Evolutionary conservation across 1,140 invertebrate species (phyloP), one percentile per base, ranked within the genome.

Genomic region (Megalonaias nervosa): DNA sequence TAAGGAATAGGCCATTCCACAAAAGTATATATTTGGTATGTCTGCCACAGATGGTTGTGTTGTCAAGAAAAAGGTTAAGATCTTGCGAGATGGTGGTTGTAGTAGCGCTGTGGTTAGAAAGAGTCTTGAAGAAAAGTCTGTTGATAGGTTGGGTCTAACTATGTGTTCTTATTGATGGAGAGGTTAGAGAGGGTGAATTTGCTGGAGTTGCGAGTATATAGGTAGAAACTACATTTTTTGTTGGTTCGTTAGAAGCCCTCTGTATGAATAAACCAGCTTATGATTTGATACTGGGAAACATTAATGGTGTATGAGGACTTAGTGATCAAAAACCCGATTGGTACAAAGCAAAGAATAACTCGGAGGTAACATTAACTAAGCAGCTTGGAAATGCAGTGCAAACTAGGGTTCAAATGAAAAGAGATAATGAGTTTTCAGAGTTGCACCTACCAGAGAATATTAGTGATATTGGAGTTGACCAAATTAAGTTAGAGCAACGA

Each of bases 211-310:
- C 81, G 23, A 19, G 15, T 14, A 68, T 80, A 9, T 0, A 13
- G 0, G 67, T 82, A 21, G 76, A 82, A 57, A 77, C 81, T 21
- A 74, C 83, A 23, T 84, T 70, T 68, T 82, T 77, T 38, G 12
- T 48, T 6, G 79, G 78, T 15, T 14, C 67, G 6, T 21, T 38
- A 31, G 59, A 75, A 38, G 75, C 79, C 14, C 73, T 56, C 78
- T 80, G 74, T 73, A 78, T 84, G 78, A 65, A 82, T n/a, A 72
- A 68, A 12, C 82, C 77, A 1, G 48, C 78, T 67, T 82, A 76
- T 76, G 75, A 82, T 60, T 23, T 81, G 12, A 72, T 84, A 0
- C 48, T 82, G 0, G 81, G 81, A 4, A 84, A 84, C 66, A 74
- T 84, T 48, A 13, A 56, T 23, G 48, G 64, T 62, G 81, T 67